phyloP scores from a whole-genome alignment of 2,113 vertebrate species.

The Cyprinodon brontotheroides region DNA sequence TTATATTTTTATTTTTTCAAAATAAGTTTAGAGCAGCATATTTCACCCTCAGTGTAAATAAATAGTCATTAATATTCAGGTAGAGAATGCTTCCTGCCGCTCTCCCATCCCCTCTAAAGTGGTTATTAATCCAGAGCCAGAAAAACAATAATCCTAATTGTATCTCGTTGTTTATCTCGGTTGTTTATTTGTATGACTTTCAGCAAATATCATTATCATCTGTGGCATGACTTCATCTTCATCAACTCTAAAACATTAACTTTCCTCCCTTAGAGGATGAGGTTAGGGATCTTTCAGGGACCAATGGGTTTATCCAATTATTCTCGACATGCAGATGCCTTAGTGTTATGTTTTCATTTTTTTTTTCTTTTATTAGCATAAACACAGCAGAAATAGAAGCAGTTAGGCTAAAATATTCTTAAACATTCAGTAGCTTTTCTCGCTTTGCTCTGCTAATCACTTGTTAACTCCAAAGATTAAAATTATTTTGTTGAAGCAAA shows the following conservation, averaged over 20 bases:
- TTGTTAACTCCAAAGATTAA: background rate
- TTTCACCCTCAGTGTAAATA: conserved; percentile 9
- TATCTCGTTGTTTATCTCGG: conserved; percentile 54
- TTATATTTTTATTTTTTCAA: background rate
- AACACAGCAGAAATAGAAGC: background rate
- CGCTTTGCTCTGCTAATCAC: too few species aligned
- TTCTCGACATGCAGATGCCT: conserved; percentile 23
- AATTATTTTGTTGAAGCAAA: background rate
- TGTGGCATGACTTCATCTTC: conserved; percentile 23
- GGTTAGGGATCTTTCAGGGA: conserved; percentile 46
- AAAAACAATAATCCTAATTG: conserved; percentile 59
- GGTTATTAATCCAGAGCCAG: conserved; percentile 43
- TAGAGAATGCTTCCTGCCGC: background rate
- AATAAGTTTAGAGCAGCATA: background rate
- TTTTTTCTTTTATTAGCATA: background rate
- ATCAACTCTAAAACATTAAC: conserved; percentile 40
- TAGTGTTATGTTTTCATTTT: background rate
- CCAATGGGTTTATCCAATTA: conserved; percentile 27
- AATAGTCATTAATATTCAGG: conserved; percentile 42
- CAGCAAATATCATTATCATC: conserved; percentile 53
- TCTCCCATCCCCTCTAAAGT: conserved; percentile 20
- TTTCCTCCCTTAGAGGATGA: conserved; percentile 41
- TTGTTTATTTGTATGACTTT: conserved; percentile 54
- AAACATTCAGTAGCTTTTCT: too few species aligned
- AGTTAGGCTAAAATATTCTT: background rate